Evolutionary conservation across 2,113 vertebrate species (phyloP), one percentile per base, ranked within the genome.

Genomic region (Elachura formosa): DNA sequence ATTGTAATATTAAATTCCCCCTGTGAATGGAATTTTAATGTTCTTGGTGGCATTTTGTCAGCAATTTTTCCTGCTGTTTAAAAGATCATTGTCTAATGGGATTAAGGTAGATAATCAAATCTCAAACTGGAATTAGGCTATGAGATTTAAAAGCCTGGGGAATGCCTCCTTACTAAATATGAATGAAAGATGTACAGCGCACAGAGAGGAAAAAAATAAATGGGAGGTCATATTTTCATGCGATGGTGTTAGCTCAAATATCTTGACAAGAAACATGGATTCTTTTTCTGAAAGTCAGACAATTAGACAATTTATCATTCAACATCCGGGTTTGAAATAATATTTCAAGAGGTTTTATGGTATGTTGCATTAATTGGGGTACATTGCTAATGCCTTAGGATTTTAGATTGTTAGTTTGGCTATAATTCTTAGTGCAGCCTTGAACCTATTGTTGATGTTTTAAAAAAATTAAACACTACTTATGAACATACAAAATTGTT

Each of bases 101-200:
- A 98, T 98, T 98, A 97, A 96, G 95, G 69, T 95, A 52, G 93
- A 95, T 98, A 98, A 98, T 98, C 97, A 97, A 97, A 98, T 98
- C 95, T 96, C 91, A 95, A 87, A 97, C 90, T 96, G 91, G 93
- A 97, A 95, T 94, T 95, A 85, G 85, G 64, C 84, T 90, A 80
- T 72, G 63, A 87, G 74, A 59, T 87, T 95, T 90, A 34, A 84
- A 87, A 94, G 97, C 92, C 90, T 90, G 87, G 93, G 64, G 84
- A 92, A 77, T 91, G 68, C 66, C 91, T 95, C 77, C 87, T 75
- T 79, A 83, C 91, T 97, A 90, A 96, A 97, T 95, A 97, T 88
- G 96, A 97, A 98, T 95, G 93, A 94, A 93, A 95, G 82, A 68
- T 73, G 26, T 83, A 91, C 92, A 59, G 3, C 85, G 62, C 33